Percentiles rank a stretch among this genome's conserved stretches.
These are phyloP conservation scores for Erethizon dorsatum DNA, from an alignment of 2,797 vertebrate genomes.

Conservation along the genomic window DNA sequence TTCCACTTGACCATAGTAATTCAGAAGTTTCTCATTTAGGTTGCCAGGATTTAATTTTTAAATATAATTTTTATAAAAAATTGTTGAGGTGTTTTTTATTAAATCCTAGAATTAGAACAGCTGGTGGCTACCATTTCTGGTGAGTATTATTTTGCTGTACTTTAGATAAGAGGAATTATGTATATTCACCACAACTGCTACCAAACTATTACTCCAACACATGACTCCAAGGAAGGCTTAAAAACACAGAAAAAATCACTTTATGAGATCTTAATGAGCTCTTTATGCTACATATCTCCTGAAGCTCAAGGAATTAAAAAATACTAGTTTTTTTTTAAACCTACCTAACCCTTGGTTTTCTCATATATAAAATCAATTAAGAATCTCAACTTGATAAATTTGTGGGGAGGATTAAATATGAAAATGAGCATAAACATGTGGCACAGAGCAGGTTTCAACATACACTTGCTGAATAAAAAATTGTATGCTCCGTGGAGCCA, in stretches of 20 bases:
- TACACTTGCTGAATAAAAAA: not conserved
- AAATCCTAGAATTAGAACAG: not conserved
- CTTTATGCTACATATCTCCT: constrained; percentile 1
- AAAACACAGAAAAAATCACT: not conserved
- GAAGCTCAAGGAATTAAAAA: not conserved
- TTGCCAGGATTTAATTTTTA: not conserved
- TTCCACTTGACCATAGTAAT: not conserved
- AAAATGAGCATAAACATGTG: not conserved
- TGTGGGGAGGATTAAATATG: not conserved
- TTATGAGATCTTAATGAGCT: constrained; percentile 8
- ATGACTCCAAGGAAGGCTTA: not conserved
- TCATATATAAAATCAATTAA: constrained; percentile 28
- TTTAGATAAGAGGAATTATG: not conserved
- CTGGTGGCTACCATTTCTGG: not conserved
- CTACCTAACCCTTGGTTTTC: constrained; percentile 3
- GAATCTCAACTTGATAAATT: not conserved
- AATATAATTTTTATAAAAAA: not conserved
- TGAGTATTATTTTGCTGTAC: not conserved
- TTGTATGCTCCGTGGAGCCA: not conserved
- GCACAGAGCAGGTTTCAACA: not conserved
- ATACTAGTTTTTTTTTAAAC: not conserved
- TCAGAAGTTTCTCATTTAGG: constrained; percentile 50
- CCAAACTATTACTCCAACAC: not conserved
- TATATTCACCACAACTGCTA: not conserved
- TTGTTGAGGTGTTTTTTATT: not conserved